Evolutionary conservation across 1,140 invertebrate species (phyloP), one percentile per base, ranked within the genome.

Genomic region (Drosophila rufa): DNA sequence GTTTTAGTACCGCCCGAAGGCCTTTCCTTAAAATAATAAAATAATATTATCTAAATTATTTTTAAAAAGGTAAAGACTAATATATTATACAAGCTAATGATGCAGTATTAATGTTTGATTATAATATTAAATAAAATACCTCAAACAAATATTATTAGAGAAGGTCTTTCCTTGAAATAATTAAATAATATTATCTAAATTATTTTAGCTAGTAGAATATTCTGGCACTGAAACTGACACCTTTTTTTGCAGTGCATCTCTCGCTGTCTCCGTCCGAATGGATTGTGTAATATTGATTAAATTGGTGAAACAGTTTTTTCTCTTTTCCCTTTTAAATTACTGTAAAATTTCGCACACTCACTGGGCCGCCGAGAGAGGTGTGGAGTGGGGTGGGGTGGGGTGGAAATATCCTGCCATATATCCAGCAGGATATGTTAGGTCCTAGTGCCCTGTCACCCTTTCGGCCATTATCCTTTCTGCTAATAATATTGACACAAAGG

Each of bases 341-440:
- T 90, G 86, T 91, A 91, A 90, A 90, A 90, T 90, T 91, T 91
- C 82, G 87, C 86, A 91, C 86, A 91, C 87, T 91, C 86, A 90
- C 85, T 69, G 75, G 36, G 53, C 53, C 36, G 22, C 36, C 22
- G 27, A 30, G 27, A 25, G 62, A 42, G 70, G 57, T 56, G 75
- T 60, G 75, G 50, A 0, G 50, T 38, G 64, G 55, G 43, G 60
- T 66, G 76, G 59, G 48, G 60, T 66, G 76, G 59, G 50, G 48
- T 57, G 60, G 75, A 15, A 53, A 19, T n/a, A 53, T 15, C 6
- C 11, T 36, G 27, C n/a, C 50, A 51, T 12, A 53, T 19, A 33
- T 8, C 33, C 55, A 42, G 55, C n/a, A 61, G 25, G 42, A 65
- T 55, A 65, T 43, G 12, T 43, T 57, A 57, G 36, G 55, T 57